These are phyloP conservation scores for Drosophila grimshawi DNA, from an alignment of 1,140 invertebrate species.

Conservation along the genomic window DNA sequence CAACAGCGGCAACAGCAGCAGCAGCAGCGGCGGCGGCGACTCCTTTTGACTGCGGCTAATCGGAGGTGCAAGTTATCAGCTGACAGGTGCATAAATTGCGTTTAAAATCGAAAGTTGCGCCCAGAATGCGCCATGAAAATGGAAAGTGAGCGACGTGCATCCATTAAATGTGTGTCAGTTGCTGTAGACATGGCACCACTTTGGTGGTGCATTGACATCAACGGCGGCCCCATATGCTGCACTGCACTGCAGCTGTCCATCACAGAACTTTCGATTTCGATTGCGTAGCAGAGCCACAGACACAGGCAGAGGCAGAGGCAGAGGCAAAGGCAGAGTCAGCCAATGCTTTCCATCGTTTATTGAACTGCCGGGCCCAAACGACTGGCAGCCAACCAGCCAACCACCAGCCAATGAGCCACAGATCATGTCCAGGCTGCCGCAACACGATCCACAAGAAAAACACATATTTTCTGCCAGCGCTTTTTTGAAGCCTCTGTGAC, in stretches of 20 bases:
- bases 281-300: conserved; percentile 60
- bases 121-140: conserved; percentile 55
- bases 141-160: conserved; percentile 79
- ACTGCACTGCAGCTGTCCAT: conserved; percentile 72
- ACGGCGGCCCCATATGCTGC: background rate
- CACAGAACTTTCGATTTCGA: conserved; percentile 82
- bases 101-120: conserved; percentile 78
- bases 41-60: conserved; percentile 45
- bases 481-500: conserved; percentile 68
- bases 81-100: conserved; percentile 81
- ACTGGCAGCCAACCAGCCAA: background rate
- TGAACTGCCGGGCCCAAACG: conserved; percentile 38
- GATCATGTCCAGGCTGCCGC: conserved; percentile 31
- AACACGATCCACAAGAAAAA: conserved; percentile 62
- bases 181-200: conserved; percentile 24
- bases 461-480: conserved; percentile 62
- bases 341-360: conserved; percentile 65
- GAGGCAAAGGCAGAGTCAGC: background rate
- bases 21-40: conserved; percentile 6
- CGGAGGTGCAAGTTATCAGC: conserved; percentile 72
- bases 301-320: conserved; percentile 12
- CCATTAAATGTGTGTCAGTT: conserved; percentile 80
- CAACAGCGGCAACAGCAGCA: conserved; percentile 18
- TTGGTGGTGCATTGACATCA: conserved; percentile 65
- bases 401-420: conserved; percentile 32